These are phyloP conservation scores for Zapus hudsonius DNA, from an alignment of 2,113 vertebrate genomes.

Conservation along the genomic window DNA sequence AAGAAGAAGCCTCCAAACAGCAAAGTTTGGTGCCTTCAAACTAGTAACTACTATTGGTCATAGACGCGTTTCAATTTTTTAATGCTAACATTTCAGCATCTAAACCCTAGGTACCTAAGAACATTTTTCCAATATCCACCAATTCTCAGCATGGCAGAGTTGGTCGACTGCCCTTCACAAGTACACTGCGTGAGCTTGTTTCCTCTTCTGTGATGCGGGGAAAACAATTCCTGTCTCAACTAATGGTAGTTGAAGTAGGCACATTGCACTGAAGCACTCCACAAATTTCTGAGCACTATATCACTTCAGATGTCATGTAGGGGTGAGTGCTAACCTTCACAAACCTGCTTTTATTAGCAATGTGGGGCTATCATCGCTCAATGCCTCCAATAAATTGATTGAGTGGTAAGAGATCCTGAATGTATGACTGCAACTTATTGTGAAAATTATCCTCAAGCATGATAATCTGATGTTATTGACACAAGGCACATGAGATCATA, in stretches of 20 bases:
- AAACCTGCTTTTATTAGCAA: not conserved
- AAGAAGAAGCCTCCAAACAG: not conserved
- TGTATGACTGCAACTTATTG: slow-evolving; percentile 54
- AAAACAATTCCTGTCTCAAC: not conserved
- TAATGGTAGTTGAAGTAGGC: not conserved
- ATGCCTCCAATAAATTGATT: not conserved
- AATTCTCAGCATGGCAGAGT: not conserved
- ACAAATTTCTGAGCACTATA: not conserved
- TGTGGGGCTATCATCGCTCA: slow-evolving; percentile 9
- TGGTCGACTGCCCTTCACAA: not conserved
- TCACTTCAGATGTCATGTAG: not conserved
- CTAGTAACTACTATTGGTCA: not conserved
- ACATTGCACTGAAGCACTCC: not conserved
- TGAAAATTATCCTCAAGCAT: slow-evolving; percentile 35
- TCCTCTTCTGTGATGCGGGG: not conserved
- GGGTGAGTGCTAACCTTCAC: not conserved
- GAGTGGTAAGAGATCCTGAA: slow-evolving; percentile 1
- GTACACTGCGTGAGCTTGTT: not conserved
- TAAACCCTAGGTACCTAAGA: not conserved
- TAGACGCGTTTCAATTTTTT: not conserved
- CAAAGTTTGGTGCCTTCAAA: not conserved
- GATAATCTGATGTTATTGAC: slow-evolving; percentile 76
- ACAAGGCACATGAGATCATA: slow-evolving; percentile 80
- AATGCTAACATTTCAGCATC: not conserved
- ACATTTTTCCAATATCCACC: not conserved